Base-by-base conservation (phyloP, 2,888 invertebrate genomes). In the Lepidonotus clava region DNA sequence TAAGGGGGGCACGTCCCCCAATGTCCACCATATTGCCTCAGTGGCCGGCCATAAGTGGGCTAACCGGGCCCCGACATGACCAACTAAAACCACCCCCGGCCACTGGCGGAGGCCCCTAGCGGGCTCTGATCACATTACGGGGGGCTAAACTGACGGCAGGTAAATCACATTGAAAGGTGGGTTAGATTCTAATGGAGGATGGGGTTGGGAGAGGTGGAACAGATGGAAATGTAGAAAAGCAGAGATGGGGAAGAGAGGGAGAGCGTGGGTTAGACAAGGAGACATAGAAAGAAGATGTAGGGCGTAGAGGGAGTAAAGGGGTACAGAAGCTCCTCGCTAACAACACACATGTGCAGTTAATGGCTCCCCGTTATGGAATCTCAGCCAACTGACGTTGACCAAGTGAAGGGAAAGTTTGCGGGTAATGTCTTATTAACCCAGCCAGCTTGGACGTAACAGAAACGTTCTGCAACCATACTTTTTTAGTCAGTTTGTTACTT, bases 21-120 rank as follows among this genome's bases (percentile, higher is more conserved):
- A 71, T 34, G 71, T n/a, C 71, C 46, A 85, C 32, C 85, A 85
- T 85, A 71, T 71, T 85, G 71, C 76, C 11, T 67, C 41, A 46
- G 38, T 71, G 36, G 71, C 6, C 34, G 51, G n/a, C 46, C 28
- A 32, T 53, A 53, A 53, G 53, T 83, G 24, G 53, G 5, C 56
- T 83, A 46, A 71, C 85, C 36, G 67, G 85, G 24, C 6, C 32
- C 18, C 11, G 28, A 85, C 51, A 71, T 24, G 40, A 34, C 32
- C 36, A 24, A 46, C 34, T 46, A 71, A 46, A 46, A 40, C n/a
- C 71, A 36, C 14, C 46, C 8, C 4, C 28, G 71, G 32, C 36
- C 53, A 5, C 4, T n/a, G 53, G 56, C 34, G 4, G 8, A n/a
- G 32, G 28, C 85, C 1, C 38, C 24, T 21, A 4, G 24, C 1